A percentile compares a stretch with the other conserved stretches of the same genome.
Conservation (phyloP, 2,888 invertebrate genomes). For the Muschampia plurimacula region DNA sequence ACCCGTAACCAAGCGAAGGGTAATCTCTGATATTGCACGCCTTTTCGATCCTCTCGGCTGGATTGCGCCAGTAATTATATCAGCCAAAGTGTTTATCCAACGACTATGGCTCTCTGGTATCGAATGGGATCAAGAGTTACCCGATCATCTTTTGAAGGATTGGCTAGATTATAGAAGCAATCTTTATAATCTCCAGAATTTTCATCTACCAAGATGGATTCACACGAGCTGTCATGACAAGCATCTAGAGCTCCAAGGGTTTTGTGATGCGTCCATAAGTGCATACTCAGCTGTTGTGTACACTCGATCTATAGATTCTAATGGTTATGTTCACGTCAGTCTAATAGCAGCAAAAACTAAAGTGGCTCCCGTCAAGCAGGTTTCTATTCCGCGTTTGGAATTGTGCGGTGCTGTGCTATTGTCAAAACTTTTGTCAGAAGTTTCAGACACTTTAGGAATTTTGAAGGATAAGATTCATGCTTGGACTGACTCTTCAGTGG, state of each 20-base stretch:
- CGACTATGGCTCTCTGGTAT: conserved; percentile 46
- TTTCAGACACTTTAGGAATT: conserved; percentile 32
- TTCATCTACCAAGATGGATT: conserved; percentile 14
- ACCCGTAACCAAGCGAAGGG: conserved; percentile 45
- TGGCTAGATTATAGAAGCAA: conserved; percentile 22
- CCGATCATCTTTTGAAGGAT: conserved; percentile 18
- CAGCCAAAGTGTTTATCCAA: conserved; percentile 46
- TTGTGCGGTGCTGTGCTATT: conserved; percentile 45
- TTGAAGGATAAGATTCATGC: conserved; percentile 34
- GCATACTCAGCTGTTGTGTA: conserved; percentile 40
- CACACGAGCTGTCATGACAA: not conserved
- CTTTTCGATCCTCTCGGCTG: conserved; percentile 47
- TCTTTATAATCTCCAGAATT: conserved; percentile 40
- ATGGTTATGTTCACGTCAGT: conserved; percentile 28
- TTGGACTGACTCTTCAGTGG: conserved; percentile 43
- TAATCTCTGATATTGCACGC: conserved; percentile 43
- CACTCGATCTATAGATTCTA: conserved; percentile 15
- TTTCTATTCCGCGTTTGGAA: conserved; percentile 43
- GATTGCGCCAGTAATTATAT: conserved; percentile 43
- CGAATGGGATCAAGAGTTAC: conserved; percentile 47
- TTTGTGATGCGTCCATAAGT: conserved; percentile 36
- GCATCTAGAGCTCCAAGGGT: conserved; percentile 34
- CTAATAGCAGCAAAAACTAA: conserved; percentile 36
- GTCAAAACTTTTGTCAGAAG: conserved; percentile 36
- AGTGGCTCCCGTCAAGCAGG: conserved; percentile 40